These are phyloP conservation scores for Porites australiensis DNA, from an alignment of 64 coral and sea anemone species.

Conservation along the genomic window DNA sequence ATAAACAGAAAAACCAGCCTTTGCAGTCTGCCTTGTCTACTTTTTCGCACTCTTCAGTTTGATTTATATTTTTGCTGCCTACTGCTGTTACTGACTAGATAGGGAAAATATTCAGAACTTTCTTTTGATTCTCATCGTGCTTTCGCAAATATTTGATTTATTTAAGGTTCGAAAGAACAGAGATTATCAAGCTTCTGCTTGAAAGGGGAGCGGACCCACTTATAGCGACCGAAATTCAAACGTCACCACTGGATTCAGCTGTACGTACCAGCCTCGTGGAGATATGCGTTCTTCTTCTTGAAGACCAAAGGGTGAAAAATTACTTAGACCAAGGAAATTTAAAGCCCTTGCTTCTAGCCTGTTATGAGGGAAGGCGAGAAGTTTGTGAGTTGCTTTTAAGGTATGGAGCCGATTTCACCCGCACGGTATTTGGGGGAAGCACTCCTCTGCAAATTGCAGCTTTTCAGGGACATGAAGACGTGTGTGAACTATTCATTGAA, in stretches of 20 bases:
- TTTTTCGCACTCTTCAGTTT: too few relatives aligned
- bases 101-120: too few relatives aligned
- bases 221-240: neutral
- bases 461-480: neutral
- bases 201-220: constrained; percentile 59
- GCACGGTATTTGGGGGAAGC: neutral
- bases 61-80: too few relatives aligned
- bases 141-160: neutral
- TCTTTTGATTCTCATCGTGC: too few relatives aligned
- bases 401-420: neutral
- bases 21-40: too few relatives aligned
- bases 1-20: too few relatives aligned
- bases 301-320: neutral
- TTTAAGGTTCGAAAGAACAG: constrained; percentile 53
- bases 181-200: constrained; percentile 37
- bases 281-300: constrained; percentile 36
- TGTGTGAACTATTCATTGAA: constrained; percentile 4
- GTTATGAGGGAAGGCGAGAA: neutral
- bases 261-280: constrained; percentile 22
- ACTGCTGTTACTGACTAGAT: too few relatives aligned
- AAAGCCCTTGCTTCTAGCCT: constrained; percentile 7
- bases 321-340: neutral
- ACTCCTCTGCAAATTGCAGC: neutral
- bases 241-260: constrained; percentile 50
- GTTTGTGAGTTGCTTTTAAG: constrained; percentile 7